Conservation (phyloP, 2,888 invertebrate genomes). For the Caenorhabditis sp. region DNA sequence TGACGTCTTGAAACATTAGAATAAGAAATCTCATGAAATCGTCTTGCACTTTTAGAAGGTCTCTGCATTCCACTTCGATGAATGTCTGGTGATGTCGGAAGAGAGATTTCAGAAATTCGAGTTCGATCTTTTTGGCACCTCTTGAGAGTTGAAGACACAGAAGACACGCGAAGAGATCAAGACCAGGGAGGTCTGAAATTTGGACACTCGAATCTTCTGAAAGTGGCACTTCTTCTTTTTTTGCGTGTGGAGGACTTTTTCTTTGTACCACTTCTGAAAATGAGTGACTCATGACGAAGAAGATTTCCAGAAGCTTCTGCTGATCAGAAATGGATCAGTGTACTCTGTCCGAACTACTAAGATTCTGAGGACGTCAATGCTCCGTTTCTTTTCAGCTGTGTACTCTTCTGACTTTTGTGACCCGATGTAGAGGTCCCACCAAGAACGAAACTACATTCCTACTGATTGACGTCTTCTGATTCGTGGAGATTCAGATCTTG, state of each 20-base stretch:
- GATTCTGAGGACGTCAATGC: slow-evolving; percentile 6
- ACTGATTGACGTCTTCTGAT: background rate
- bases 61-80: slow-evolving; percentile 23
- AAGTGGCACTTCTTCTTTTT: slow-evolving; percentile 36
- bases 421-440: background rate
- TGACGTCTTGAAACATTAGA: slow-evolving; percentile 35
- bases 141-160: background rate
- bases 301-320: too few relatives aligned
- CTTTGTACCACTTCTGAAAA: slow-evolving; percentile 22
- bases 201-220: slow-evolving; percentile 18
- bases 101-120: background rate
- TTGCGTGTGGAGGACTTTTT: slow-evolving; percentile 19
- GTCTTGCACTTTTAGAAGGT: slow-evolving; percentile 44
- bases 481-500: background rate
- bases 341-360: background rate
- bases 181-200: slow-evolving; percentile 5
- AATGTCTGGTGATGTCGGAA: slow-evolving; percentile 6
- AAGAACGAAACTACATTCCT: background rate
- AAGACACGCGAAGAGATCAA: background rate
- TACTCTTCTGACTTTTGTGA: slow-evolving; percentile 2
- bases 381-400: background rate
- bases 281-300: slow-evolving; percentile 15
- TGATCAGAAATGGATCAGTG: background rate
- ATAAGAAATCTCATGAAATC: slow-evolving; percentile 1
- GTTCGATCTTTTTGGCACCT: slow-evolving; percentile 7